Evolutionary conservation across 2,113 vertebrate species (phyloP).

Genomic region (Atrichornis clamosus): DNA sequence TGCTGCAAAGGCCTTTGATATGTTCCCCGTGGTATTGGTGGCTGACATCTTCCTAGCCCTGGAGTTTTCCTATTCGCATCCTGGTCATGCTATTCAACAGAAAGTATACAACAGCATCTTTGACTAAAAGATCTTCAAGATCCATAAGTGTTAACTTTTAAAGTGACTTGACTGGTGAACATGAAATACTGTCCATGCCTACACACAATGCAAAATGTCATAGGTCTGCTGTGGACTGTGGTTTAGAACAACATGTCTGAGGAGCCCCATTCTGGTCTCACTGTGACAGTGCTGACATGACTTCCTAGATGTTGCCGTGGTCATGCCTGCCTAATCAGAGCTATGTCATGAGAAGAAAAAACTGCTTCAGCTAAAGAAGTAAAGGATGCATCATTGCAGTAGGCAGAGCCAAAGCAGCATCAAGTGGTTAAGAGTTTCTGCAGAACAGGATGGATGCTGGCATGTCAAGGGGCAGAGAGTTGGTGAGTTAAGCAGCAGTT

Average conservation of each 20-base stretch:
- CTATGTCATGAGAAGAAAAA: neutral
- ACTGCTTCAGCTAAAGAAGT: neutral
- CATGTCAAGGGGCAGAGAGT: rapidly evolving
- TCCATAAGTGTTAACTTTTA: neutral
- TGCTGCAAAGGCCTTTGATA: neutral
- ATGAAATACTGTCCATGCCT: neutral
- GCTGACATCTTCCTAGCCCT: neutral
- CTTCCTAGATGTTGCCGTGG: neutral
- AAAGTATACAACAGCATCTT: neutral
- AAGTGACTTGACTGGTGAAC: neutral
- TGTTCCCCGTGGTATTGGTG: neutral
- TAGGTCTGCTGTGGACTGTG: neutral
- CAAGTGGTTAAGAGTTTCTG: neutral
- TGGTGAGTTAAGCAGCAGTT: neutral
- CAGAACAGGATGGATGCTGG: neutral
- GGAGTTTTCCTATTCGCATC: neutral
- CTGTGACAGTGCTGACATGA: rapidly evolving
- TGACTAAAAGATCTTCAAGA: neutral
- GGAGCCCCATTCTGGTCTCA: neutral
- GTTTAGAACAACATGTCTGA: neutral
- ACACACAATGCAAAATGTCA: neutral
- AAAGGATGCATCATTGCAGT: neutral
- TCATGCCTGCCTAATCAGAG: neutral
- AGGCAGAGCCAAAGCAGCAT: neutral
- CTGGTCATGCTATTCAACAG: neutral